Evolutionary conservation across 2,113 vertebrate species (phyloP), one percentile per base, ranked within the genome.

Genomic region (Zosterops borbonicus): DNA sequence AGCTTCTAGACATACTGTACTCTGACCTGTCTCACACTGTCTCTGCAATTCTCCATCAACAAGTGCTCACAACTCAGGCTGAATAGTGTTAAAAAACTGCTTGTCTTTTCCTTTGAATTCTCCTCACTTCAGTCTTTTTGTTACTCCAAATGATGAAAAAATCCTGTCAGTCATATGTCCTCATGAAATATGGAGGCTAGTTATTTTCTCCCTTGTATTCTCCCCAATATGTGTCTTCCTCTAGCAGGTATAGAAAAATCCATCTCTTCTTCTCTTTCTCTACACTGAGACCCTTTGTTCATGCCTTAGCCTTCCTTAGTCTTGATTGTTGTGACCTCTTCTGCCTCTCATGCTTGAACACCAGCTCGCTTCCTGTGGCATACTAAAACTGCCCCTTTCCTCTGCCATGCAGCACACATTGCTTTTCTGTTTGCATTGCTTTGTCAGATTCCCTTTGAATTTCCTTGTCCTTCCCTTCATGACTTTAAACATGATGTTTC

Each of bases 31-130:
- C 90, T 92, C 63, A 17, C n/a, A 12, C 41, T 53, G 14, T 91
- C 58, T 83, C 55, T 4, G 6, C 55, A 75, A 8, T 55, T 76
- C 83, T 55, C 50, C 46, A 37, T 89, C 92, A 90, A 70, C 90
- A 90, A 62, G 81, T 62, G 35, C 86, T 94, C 35, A 23, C 55
- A 83, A 63, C 79, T 92, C 63, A 86, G 71, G 33, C 50, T 90
- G 74, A 94, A 52, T 52, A 73, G 80, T 70, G 68, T 86, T 87
- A 58, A 95, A 60, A 94, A 93, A 12, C 84, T 85, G 11, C 55
- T 86, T 92, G 59, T 83, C 78, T 85, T 91, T 94, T 74, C 53
- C 85, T 83, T 86, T 92, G 75, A 90, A 64, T 88, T 92, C 42
- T 75, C 63, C 71, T 89, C 50, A 58, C 71, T 93, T 90, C 4